Evolutionary conservation across 2,113 vertebrate genomes (phyloP).

Genomic region (Numida meleagris): DNA sequence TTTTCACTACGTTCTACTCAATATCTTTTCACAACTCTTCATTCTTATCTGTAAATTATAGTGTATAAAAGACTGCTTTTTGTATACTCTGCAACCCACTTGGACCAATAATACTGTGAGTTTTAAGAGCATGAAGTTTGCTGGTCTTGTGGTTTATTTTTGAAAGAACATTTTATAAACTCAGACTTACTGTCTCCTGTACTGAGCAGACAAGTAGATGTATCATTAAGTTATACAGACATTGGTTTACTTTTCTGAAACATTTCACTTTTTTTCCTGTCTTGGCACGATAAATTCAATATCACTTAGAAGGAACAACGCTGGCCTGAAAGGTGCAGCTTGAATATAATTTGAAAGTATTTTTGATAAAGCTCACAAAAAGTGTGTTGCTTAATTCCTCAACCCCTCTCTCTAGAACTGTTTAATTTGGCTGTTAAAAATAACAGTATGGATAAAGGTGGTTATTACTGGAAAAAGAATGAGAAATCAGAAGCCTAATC

Average conservation of each 20-base stretch:
- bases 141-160: not conserved
- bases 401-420: not conserved
- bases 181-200: constrained; percentile 1
- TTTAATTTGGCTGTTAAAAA: not conserved
- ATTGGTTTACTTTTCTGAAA: not conserved
- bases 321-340: not conserved
- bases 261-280: not conserved
- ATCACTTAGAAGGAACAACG: not conserved
- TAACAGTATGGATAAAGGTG: not conserved
- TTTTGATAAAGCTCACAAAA: not conserved
- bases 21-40: not conserved
- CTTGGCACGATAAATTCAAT: not conserved
- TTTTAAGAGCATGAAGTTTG: not conserved
- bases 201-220: not conserved
- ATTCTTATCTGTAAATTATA: not conserved
- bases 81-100: not conserved
- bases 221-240: not conserved
- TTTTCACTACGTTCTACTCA: not conserved
- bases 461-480: not conserved
- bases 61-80: not conserved
- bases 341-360: not conserved
- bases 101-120: not conserved
- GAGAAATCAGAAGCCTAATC: not conserved
- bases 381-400: not conserved
- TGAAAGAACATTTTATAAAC: not conserved